phyloP scores from a whole-genome alignment of 2,797 vertebrate genomes.

The Okamejei kenojei region DNA sequence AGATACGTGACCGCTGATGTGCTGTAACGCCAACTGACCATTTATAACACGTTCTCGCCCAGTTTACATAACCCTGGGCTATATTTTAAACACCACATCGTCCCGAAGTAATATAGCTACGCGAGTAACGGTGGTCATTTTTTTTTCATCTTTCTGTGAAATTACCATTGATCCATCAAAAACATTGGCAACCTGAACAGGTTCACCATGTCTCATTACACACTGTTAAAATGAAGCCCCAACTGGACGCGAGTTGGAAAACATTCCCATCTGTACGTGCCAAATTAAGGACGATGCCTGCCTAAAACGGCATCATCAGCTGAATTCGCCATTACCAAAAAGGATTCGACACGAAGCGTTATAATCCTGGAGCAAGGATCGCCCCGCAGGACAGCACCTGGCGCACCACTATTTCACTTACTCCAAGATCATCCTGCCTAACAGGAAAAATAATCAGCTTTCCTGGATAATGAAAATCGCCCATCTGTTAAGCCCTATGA shows the following conservation, averaged over 20 bases:
- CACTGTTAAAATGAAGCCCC: neutral
- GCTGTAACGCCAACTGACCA: neutral
- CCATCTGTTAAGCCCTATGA: constrained; percentile 49
- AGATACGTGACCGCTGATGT: neutral
- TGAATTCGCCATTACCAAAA: constrained; percentile 37
- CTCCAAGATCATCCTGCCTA: constrained; percentile 42
- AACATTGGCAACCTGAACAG: neutral
- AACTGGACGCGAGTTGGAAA: neutral
- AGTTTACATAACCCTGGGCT: constrained; percentile 3
- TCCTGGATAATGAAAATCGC: constrained; percentile 47
- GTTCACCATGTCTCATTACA: neutral
- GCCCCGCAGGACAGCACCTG: constrained; percentile 54
- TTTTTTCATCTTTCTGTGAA: neutral
- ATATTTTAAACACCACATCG: neutral
- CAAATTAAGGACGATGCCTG: neutral
- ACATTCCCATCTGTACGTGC: neutral
- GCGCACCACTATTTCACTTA: constrained; percentile 47
- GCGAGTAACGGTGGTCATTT: neutral
- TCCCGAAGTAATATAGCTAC: neutral
- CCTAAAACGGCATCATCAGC: constrained; percentile 42
- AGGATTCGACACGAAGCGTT: constrained; percentile 44
- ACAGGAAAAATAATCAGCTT: constrained; percentile 48
- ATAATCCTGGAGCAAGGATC: constrained; percentile 60
- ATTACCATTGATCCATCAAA: neutral
- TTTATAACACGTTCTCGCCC: constrained; percentile 6